Evolutionary conservation across 2,113 vertebrate species (phyloP).

Genomic region (Perca fluviatilis): DNA sequence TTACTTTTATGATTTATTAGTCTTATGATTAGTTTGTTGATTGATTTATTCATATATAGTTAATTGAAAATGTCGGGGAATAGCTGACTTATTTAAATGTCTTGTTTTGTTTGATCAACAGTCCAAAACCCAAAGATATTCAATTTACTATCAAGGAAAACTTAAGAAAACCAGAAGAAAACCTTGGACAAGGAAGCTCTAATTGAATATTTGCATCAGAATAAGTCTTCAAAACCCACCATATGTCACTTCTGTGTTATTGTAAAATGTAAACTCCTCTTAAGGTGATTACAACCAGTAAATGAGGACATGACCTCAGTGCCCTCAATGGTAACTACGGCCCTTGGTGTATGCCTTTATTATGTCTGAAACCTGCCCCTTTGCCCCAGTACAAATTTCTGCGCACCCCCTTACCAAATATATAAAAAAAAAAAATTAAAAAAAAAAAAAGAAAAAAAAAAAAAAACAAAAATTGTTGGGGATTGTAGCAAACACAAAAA

Average conservation of each 20-base stretch:
- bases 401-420: too few species aligned
- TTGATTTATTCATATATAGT: too few species aligned
- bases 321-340: not conserved
- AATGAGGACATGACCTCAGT: conserved; percentile 10
- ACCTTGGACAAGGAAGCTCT: not conserved
- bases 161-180: not conserved
- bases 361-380: not conserved
- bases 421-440: too few species aligned
- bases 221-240: not conserved
- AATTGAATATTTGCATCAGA: not conserved
- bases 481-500: too few species aligned
- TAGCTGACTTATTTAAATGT: too few species aligned
- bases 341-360: not conserved
- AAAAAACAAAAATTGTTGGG: too few species aligned
- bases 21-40: too few species aligned
- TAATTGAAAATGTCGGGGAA: too few species aligned
- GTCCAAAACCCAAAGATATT: not conserved
- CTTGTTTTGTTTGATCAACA: too few species aligned
- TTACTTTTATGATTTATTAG: too few species aligned
- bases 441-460: too few species aligned
- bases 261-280: not conserved
- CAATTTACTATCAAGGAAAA: not conserved
- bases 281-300: not conserved
- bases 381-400: not conserved
- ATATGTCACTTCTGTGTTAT: conserved; percentile 4